Conservation (phyloP, 1,140 invertebrate species). For the Phortica variegata region DNA sequence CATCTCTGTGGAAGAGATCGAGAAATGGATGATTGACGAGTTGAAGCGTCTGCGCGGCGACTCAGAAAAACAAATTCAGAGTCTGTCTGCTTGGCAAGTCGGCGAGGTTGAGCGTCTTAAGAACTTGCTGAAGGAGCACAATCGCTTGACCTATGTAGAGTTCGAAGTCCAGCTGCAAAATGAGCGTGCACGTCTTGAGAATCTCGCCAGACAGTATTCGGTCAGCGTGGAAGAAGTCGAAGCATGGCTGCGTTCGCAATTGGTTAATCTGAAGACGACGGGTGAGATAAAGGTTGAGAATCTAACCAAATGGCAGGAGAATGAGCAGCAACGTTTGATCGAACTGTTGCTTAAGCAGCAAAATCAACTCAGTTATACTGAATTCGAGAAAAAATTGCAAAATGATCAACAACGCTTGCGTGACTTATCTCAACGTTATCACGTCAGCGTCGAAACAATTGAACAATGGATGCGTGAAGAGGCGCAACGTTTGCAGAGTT, state of each 20-base stretch:
- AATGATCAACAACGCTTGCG: conserved; percentile 35
- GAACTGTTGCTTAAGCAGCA: conserved; percentile 45
- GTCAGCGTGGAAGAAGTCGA: conserved; percentile 47
- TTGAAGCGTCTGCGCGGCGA: conserved; percentile 37
- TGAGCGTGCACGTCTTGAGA: conserved; percentile 34
- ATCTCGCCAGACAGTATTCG: conserved; percentile 44
- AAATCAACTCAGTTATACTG: conserved; percentile 32
- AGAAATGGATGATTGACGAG: conserved; percentile 50
- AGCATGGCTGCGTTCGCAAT: conserved; percentile 42
- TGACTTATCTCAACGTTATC: conserved; percentile 39
- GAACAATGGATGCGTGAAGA: conserved; percentile 48
- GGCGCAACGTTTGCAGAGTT: conserved; percentile 34
- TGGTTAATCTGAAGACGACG: conserved; percentile 41
- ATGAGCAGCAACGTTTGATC: conserved; percentile 45
- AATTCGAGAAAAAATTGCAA: conserved; percentile 38
- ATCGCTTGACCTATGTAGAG: conserved; percentile 43
- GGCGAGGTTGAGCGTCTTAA: conserved; percentile 41
- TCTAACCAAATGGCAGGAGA: conserved; percentile 41
- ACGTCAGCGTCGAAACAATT: conserved; percentile 43
- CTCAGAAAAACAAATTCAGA: conserved; percentile 32
- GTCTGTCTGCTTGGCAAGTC: conserved; percentile 40
- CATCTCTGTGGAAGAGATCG: conserved; percentile 43
- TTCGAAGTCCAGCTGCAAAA: conserved; percentile 44
- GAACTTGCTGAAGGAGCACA: conserved; percentile 37
- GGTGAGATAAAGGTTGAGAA: conserved; percentile 44